Evolutionary conservation across 2,113 vertebrate species (phyloP).

Genomic region (human): DNA sequence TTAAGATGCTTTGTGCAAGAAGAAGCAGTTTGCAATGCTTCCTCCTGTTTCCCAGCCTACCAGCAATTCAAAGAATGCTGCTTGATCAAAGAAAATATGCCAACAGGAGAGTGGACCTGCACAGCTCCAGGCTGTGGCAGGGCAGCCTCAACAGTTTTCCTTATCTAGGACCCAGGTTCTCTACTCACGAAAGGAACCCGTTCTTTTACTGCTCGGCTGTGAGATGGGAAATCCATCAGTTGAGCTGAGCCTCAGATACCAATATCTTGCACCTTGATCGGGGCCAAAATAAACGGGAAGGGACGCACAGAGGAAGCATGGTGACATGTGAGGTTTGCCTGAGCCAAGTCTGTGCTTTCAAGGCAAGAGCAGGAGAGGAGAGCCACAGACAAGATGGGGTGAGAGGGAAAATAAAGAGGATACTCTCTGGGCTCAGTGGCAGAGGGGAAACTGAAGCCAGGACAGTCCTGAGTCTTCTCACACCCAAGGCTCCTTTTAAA

Average conservation of each 20-base stretch:
- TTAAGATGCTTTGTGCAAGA: slow-evolving; percentile 9
- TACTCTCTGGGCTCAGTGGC: neutral
- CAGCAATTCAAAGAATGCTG: neutral
- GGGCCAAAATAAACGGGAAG: slow-evolving; percentile 33
- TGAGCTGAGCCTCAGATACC: slow-evolving; percentile 6
- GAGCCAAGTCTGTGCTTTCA: slow-evolving; percentile 5
- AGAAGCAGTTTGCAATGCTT: neutral
- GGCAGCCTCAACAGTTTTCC: neutral
- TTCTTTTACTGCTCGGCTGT: neutral
- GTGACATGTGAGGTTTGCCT: neutral
- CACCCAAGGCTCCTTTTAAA: neutral
- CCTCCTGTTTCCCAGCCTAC: neutral
- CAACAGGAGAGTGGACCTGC: neutral
- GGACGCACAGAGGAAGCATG: slow-evolving; percentile 9
- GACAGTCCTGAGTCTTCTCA: neutral
- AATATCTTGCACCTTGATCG: neutral
- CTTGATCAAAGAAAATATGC: neutral
- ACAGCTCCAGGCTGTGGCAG: neutral
- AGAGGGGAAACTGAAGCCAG: neutral
- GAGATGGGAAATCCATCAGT: slow-evolving; percentile 24
- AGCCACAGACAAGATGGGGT: neutral
- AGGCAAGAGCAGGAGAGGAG: neutral
- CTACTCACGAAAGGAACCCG: neutral
- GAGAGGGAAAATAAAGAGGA: neutral
- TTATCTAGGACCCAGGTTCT: neutral